Conservation (phyloP, 1,140 invertebrate species). For the Coenobita brevimanus region DNA sequence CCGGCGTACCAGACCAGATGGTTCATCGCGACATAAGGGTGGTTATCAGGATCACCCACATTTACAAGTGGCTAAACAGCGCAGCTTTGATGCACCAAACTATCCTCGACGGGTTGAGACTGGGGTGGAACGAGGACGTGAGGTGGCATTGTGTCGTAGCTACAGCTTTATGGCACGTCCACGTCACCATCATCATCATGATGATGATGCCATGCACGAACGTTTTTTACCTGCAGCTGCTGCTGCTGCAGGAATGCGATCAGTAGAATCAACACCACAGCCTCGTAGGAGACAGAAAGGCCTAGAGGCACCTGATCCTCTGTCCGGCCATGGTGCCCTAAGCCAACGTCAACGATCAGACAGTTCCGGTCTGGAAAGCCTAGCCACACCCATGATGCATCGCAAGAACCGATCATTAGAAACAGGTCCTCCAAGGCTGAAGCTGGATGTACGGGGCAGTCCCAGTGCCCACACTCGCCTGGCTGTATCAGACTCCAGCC, state of each 20-base stretch:
- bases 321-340: constrained; percentile 47
- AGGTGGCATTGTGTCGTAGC: constrained; percentile 77
- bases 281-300: constrained; percentile 70
- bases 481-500: constrained; percentile 69
- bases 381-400: constrained; percentile 71
- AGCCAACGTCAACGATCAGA: constrained; percentile 56
- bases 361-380: constrained; percentile 69
- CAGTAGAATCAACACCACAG: constrained; percentile 74
- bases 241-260: constrained; percentile 71
- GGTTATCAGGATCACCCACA: constrained; percentile 18
- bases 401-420: constrained; percentile 70
- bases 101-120: constrained; percentile 49
- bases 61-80: constrained; percentile 73
- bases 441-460: constrained; percentile 39
- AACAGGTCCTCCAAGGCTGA: constrained; percentile 55
- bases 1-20: constrained; percentile 39
- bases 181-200: constrained; percentile 69
- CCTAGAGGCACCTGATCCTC: constrained; percentile 56
- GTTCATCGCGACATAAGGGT: constrained; percentile 20
- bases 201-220: constrained; percentile 87
- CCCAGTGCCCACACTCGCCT: constrained; percentile 67
- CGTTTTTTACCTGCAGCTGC: constrained; percentile 78
- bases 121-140: constrained; percentile 47
- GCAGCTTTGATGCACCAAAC: constrained; percentile 73
- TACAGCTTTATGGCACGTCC: constrained; percentile 83